phyloP scores from a whole-genome alignment of 2,888 invertebrate genomes.

The Leptinotarsa rubiginosa region DNA sequence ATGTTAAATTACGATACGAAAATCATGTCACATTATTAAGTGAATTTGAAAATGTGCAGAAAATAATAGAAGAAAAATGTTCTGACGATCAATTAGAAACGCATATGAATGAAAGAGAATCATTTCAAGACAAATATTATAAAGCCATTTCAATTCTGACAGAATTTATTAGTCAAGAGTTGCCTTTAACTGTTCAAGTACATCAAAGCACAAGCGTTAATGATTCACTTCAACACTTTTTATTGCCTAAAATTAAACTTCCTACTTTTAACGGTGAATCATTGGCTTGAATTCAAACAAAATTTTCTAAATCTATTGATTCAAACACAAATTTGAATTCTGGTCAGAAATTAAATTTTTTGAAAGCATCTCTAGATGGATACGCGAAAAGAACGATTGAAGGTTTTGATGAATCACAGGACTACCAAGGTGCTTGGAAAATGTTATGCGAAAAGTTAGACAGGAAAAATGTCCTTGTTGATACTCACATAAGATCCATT shows the following conservation, averaged over 20 bases:
- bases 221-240: too few species aligned
- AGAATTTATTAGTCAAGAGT: too few species aligned
- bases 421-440: conserved; percentile 24
- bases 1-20: not conserved
- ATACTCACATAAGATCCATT: conserved; percentile 27
- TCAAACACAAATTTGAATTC: conserved; percentile 20
- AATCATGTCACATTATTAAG: not conserved
- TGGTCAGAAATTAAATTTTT: conserved; percentile 27
- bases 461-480: conserved; percentile 25
- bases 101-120: too few species aligned
- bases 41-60: not conserved
- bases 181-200: too few species aligned
- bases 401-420: conserved; percentile 18
- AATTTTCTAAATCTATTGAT: conserved; percentile 24
- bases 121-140: too few species aligned
- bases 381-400: conserved; percentile 27
- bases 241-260: too few species aligned
- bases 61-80: too few species aligned
- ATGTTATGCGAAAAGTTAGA: conserved; percentile 25
- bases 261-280: too few species aligned
- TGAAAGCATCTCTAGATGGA: conserved; percentile 19
- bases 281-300: too few species aligned
- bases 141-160: too few species aligned
- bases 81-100: too few species aligned
- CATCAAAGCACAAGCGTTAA: too few species aligned